Evolutionary conservation across 2,888 invertebrate species (phyloP).

Genomic region (Parascotia fuliginaria): DNA sequence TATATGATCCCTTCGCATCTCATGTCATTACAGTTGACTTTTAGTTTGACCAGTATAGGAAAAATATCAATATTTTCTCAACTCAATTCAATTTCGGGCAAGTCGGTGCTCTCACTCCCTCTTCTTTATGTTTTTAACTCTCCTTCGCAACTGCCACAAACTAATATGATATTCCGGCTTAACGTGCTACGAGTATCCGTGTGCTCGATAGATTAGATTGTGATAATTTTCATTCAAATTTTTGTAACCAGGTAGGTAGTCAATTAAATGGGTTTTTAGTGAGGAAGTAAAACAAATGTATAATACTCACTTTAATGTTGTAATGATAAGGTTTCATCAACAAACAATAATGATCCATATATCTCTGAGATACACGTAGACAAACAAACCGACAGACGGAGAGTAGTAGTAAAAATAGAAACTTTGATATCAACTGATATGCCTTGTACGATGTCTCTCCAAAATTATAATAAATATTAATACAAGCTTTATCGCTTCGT

Average conservation of each 20-base stretch:
- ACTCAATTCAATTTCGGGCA: no score
- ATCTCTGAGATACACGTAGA: constrained; percentile 5
- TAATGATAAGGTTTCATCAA: constrained; percentile 9
- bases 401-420: constrained; percentile 9
- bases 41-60: no score
- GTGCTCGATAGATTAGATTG: no score
- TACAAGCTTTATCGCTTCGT: not conserved
- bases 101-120: no score
- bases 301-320: constrained; percentile 4
- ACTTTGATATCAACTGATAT: constrained; percentile 2
- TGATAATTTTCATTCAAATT: not conserved
- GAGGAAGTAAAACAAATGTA: not conserved
- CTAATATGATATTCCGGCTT: no score
- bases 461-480: constrained; percentile 5
- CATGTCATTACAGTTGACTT: no score
- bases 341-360: constrained; percentile 14
- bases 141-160: no score
- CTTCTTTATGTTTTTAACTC: no score
- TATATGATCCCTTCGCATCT: no score
- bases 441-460: constrained; percentile 1
- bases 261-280: not conserved
- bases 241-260: not conserved
- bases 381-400: constrained; percentile 12
- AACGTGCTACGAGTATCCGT: no score
- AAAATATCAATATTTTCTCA: no score